Evolutionary conservation across 92 coral and sea anemone species (phyloP), one percentile per base, ranked within the genome.

Genomic region (Epizoanthus scotinus): DNA sequence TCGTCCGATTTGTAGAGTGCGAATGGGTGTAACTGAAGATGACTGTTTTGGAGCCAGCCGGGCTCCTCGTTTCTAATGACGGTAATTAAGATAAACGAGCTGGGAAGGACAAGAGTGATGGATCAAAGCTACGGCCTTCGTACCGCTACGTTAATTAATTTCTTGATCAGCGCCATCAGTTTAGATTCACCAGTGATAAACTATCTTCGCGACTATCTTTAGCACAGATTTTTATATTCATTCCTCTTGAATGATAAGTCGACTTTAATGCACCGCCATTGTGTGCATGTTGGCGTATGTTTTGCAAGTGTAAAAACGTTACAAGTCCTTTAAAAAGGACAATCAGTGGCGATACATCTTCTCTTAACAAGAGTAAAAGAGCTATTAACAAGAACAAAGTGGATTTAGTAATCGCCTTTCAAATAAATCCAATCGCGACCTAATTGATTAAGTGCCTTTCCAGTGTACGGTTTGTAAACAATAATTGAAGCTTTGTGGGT

Each of bases 11-110:
- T 22, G n/a, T 13, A 69, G 24, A 1, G 69, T 57, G 81, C 36
- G 59, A 75, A 3, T 60, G 24, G 0, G 69, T 57, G 81, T 58
- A 75, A 75, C 17, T 60, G 69, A 20, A 75, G 81, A 75, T 58
- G 68, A 36, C 67, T 38, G 42, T 60, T 75, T 60, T 75, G 47
- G 47, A 38, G 68, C 63, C 81, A 59, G 40, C 54, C 67, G 15
- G 81, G 49, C 81, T 75, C 81, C 68, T 58, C 25, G 47, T 87
- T 63, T 66, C 75, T 87, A 91, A 86, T 87, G 97, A 92, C 97
- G 85, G 80, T 92, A 92, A 92, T 92, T 91, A 92, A 89, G 97
- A 92, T 92, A 89, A 89, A 92, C 90, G 84, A 79, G 84, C 42
- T 38, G 81, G 81, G 81, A 34, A 17, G 81, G n/a, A 40, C 81